Conservation (phyloP, 2,113 vertebrate genomes). For the Oncorhynchus mykiss region DNA sequence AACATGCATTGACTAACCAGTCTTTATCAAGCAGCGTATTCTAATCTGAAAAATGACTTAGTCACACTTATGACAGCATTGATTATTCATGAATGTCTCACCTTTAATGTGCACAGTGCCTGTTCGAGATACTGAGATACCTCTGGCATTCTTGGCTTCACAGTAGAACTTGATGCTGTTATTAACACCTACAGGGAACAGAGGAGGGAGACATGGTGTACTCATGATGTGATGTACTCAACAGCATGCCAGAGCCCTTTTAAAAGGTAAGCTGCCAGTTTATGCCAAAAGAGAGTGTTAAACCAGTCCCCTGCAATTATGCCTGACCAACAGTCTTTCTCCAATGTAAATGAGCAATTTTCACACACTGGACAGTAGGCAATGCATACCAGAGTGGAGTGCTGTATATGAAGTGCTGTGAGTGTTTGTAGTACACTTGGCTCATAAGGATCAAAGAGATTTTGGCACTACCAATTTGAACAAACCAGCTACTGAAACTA, state of each 20-base stretch:
- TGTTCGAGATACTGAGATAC: constrained; percentile 89
- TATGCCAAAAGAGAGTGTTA: background rate
- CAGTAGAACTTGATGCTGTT: constrained; percentile 92
- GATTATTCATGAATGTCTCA: constrained; percentile 57
- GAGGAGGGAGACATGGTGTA: background rate
- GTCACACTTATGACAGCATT: background rate
- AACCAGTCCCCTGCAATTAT: background rate
- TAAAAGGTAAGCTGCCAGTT: background rate
- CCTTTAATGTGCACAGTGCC: constrained; percentile 91
- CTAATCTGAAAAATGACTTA: background rate
- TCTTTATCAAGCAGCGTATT: background rate
- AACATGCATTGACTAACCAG: background rate
- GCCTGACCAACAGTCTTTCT: background rate
- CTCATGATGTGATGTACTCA: background rate
- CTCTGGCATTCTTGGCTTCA: constrained; percentile 89
- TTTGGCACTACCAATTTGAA: background rate
- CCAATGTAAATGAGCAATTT: background rate
- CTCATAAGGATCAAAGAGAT: background rate
- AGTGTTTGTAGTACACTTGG: constrained; percentile 66
- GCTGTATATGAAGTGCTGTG: background rate
- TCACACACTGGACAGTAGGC: constrained; percentile 55
- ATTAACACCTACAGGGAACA: constrained; percentile 79
- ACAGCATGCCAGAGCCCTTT: background rate
- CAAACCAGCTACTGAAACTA: background rate
- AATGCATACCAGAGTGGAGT: background rate